Evolutionary conservation across 2,888 invertebrate genomes (phyloP).

Genomic region (Vesta saturnalis): DNA sequence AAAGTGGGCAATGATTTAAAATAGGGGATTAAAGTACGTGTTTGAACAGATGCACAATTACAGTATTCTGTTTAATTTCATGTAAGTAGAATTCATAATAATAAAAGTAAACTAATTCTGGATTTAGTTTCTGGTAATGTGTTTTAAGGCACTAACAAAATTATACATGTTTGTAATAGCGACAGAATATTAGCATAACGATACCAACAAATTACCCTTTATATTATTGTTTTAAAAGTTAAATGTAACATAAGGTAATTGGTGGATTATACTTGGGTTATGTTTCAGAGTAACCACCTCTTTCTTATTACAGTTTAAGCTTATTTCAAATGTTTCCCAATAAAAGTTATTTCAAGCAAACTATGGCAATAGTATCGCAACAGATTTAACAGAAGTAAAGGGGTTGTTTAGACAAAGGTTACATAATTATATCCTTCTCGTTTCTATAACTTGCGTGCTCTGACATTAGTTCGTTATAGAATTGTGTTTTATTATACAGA

Average conservation of each 20-base stretch:
- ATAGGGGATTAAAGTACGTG: too few species aligned
- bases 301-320: neutral
- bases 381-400: neutral
- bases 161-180: too few species aligned
- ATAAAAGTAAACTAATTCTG: too few species aligned
- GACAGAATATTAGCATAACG: neutral
- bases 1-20: too few species aligned
- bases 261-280: neutral
- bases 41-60: too few species aligned
- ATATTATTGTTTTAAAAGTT: neutral
- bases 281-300: neutral
- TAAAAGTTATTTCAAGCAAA: conserved; percentile 3
- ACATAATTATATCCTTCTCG: neutral
- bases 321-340: conserved; percentile 1
- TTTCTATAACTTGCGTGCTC: neutral
- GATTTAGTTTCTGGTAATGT: too few species aligned
- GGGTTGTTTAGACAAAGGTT: neutral
- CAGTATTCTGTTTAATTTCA: too few species aligned
- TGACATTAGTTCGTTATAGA: neutral
- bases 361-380: neutral
- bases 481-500: neutral
- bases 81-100: too few species aligned
- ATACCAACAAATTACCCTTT: neutral
- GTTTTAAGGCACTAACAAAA: too few species aligned
- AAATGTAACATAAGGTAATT: neutral